phyloP scores from a whole-genome alignment of 2,888 invertebrate genomes.

The Drosophila fungiperda region DNA sequence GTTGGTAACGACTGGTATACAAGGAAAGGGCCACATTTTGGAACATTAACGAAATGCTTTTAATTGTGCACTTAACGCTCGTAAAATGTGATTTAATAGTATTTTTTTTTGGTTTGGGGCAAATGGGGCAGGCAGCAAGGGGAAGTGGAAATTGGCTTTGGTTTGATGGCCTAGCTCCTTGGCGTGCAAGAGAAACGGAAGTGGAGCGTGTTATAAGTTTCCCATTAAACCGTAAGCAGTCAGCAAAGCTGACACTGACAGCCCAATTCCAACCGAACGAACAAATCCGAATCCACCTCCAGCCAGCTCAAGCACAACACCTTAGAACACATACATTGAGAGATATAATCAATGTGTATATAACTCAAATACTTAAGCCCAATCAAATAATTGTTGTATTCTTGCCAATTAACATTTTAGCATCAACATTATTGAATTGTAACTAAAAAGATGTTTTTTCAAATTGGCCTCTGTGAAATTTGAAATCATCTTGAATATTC shows the following conservation, averaged over 20 bases:
- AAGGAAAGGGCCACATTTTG: constrained; percentile 64
- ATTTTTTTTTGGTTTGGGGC: constrained; percentile 20
- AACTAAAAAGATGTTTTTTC: not conserved
- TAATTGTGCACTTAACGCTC: constrained; percentile 80
- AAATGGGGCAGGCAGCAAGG: not conserved
- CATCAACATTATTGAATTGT: not conserved
- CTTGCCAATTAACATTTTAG: not conserved
- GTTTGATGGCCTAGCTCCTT: constrained; percentile 35
- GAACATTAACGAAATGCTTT: constrained; percentile 75
- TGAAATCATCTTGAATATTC: not conserved
- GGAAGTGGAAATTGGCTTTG: too few relatives aligned
- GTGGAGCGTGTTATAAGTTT: constrained; percentile 64
- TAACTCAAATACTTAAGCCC: not conserved
- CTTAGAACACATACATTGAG: not conserved
- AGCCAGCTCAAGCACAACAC: not conserved
- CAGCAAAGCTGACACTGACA: constrained; percentile 36
- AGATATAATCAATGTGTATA: not conserved
- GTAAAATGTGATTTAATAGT: constrained; percentile 80
- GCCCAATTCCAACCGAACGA: constrained; percentile 37
- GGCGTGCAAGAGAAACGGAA: constrained; percentile 54
- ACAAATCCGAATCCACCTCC: not conserved
- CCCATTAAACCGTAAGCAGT: constrained; percentile 56
- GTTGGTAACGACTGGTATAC: constrained; percentile 17
- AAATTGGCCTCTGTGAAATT: not conserved
- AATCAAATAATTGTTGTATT: not conserved